Conservation (phyloP, 2,113 vertebrate species). For the Meriones unguiculatus region DNA sequence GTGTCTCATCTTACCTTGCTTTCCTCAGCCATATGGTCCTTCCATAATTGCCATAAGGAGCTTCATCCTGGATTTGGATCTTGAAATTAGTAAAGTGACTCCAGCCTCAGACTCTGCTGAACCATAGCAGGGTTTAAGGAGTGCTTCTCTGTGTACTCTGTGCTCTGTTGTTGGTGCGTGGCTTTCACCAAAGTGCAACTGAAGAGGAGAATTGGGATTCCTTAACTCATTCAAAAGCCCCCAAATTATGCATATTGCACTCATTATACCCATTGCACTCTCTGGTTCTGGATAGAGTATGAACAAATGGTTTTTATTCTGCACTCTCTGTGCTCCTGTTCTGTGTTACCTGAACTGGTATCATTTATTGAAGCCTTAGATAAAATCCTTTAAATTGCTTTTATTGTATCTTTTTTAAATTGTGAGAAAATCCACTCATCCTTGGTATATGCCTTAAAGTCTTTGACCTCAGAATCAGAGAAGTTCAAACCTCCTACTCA, state of each 20-base stretch:
- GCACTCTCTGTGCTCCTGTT: not conserved
- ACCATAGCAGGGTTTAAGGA: not conserved
- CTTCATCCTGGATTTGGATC: not conserved
- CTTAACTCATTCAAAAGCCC: not conserved
- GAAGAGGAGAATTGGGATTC: not conserved
- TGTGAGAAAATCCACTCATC: not conserved
- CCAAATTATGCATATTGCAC: not conserved
- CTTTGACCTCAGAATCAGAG: not conserved
- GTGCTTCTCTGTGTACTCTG: not conserved
- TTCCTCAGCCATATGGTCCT: not conserved
- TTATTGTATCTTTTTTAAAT: slow-evolving; percentile 13
- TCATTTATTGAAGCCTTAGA: not conserved
- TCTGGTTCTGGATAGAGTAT: not conserved
- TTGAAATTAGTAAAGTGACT: not conserved
- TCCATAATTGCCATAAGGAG: not conserved
- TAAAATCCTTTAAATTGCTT: not conserved
- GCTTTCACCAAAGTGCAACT: not conserved
- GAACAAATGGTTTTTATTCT: not conserved
- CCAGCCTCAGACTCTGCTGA: not conserved
- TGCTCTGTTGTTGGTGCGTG: not conserved
- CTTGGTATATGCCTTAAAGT: not conserved
- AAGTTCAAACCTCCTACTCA: not conserved
- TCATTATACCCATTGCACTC: not conserved
- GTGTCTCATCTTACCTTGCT: not conserved
- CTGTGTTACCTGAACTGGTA: not conserved